Evolutionary conservation across 2,888 invertebrate species (phyloP).

Genomic region (Lucinisca nassula): DNA sequence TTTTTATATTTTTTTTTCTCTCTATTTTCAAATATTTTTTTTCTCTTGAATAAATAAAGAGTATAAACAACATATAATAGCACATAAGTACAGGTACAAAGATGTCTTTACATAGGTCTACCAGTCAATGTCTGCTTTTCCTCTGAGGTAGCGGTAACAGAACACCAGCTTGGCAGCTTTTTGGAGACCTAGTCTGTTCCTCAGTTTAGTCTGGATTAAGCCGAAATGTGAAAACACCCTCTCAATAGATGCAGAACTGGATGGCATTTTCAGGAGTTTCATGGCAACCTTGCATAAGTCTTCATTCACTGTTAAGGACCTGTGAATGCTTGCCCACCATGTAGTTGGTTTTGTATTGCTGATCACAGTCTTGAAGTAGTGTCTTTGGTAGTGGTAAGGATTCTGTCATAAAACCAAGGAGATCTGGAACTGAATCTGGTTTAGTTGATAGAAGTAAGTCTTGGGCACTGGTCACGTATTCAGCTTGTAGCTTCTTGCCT

Average conservation of each 20-base stretch:
- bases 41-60: not conserved
- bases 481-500: conserved; percentile 39
- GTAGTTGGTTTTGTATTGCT: conserved; percentile 31
- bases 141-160: conserved; percentile 47
- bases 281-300: conserved; percentile 4
- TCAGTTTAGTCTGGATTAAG: conserved; percentile 29
- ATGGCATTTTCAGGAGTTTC: conserved; percentile 21
- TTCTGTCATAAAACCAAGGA: conserved; percentile 36
- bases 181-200: not conserved
- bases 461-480: conserved; percentile 32
- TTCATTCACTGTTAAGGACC: not conserved
- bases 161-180: conserved; percentile 51
- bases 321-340: conserved; percentile 44
- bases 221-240: conserved; percentile 26
- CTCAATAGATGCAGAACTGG: conserved; percentile 26
- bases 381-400: conserved; percentile 20
- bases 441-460: conserved; percentile 18
- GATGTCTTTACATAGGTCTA: conserved; percentile 3
- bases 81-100: no score
- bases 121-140: conserved; percentile 50
- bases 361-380: conserved; percentile 35
- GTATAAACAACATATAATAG: not conserved
- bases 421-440: conserved; percentile 35
- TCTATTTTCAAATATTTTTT: not conserved
- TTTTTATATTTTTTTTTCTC: not conserved